Percentiles rank a stretch among this genome's conserved stretches.
phyloP scores from a whole-genome alignment of 1,140 invertebrate genomes.

The Cylas formicarius region DNA sequence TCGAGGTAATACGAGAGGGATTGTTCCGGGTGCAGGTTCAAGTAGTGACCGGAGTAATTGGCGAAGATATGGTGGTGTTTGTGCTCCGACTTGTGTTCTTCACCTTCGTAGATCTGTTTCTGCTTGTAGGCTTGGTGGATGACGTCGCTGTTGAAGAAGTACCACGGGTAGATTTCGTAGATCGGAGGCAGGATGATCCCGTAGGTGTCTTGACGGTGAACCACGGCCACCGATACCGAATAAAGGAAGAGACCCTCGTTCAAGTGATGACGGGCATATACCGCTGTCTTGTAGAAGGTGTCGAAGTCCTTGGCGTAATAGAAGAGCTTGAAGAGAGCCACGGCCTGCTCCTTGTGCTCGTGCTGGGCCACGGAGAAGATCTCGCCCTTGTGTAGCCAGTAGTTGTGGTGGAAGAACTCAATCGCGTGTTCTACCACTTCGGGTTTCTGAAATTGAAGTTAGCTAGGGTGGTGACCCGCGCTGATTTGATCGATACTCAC shows the following conservation, averaged over 20 bases:
- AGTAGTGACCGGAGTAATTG: constrained; percentile 50
- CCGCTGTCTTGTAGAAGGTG: constrained; percentile 57
- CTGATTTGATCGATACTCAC: too few relatives aligned
- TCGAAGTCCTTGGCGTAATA: constrained; percentile 58
- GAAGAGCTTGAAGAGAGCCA: constrained; percentile 51
- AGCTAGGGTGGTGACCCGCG: too few relatives aligned
- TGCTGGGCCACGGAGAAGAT: constrained; percentile 45
- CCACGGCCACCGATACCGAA: constrained; percentile 50
- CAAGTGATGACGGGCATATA: constrained; percentile 54
- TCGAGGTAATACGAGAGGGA: constrained; percentile 63
- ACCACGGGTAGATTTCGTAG: constrained; percentile 58
- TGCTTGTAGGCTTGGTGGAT: constrained; percentile 52
- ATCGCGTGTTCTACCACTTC: constrained; percentile 46
- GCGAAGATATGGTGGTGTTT: constrained; percentile 43
- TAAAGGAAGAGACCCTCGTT: constrained; percentile 57
- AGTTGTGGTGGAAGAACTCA: constrained; percentile 36
- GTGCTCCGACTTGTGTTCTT: constrained; percentile 10
- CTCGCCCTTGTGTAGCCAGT: constrained; percentile 40
- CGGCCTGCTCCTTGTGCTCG: constrained; percentile 49
- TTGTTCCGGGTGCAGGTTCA: constrained; percentile 38
- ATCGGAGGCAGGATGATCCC: constrained; percentile 55
- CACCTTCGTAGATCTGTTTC: constrained; percentile 34
- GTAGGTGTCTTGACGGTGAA: constrained; percentile 53
- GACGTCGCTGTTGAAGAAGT: constrained; percentile 52
- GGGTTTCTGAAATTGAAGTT: constrained; percentile 44